Conservation (phyloP, 2,797 vertebrate species). For the Scolopax rusticola region DNA sequence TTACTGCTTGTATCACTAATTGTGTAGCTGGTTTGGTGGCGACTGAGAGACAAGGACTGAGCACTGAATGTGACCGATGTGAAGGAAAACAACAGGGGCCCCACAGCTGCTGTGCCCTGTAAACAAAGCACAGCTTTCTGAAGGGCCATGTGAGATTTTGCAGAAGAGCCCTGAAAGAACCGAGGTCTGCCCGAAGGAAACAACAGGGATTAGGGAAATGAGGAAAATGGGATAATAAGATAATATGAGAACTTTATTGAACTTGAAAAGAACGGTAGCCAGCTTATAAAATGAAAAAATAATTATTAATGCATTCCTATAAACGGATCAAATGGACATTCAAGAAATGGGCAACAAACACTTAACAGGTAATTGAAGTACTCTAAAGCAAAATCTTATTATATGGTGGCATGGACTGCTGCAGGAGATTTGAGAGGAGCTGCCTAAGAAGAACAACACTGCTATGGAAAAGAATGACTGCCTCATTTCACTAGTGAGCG, state of each 20-base stretch:
- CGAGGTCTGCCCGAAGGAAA: not conserved
- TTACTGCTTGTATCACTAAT: not conserved
- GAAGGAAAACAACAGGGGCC: constrained; percentile 58
- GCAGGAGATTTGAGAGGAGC: not conserved
- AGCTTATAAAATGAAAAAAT: not conserved
- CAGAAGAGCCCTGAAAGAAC: constrained; percentile 11
- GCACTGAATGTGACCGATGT: constrained; percentile 30
- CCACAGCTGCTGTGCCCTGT: constrained; percentile 47
- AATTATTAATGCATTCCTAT: not conserved
- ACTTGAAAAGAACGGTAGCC: not conserved
- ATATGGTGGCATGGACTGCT: not conserved
- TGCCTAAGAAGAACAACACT: not conserved
- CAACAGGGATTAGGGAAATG: not conserved
- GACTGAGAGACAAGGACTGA: not conserved
- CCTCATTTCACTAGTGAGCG: not conserved
- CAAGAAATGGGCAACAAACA: not conserved
- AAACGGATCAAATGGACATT: not conserved
- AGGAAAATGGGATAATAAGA: not conserved
- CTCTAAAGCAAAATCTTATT: not conserved
- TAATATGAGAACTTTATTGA: not conserved
- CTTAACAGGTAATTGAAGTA: not conserved
- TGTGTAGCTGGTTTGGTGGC: not conserved
- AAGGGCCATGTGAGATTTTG: constrained; percentile 24
- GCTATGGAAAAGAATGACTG: not conserved
- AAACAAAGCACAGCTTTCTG: constrained; percentile 58